Conservation (phyloP, 2,888 invertebrate genomes). For the Plutella xylostella region DNA sequence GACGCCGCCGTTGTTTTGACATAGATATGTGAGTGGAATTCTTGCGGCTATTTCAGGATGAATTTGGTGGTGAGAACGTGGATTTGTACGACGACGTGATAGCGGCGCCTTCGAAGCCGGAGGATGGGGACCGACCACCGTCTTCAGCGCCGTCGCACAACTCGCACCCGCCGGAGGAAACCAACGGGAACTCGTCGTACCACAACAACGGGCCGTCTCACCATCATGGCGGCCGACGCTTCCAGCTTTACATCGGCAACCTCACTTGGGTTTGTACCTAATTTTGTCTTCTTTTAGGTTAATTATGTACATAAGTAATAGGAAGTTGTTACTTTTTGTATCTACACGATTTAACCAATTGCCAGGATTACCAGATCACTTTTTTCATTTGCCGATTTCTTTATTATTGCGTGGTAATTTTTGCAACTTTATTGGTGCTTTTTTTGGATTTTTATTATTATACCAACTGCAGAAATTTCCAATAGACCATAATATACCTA, state of each 20-base stretch:
- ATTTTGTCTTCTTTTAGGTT: constrained; percentile 47
- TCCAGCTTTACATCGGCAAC: constrained; percentile 97
- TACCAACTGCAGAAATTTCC: no score
- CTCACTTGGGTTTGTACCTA: constrained; percentile 91
- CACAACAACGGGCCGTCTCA: constrained; percentile 79
- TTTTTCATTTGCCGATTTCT: no score
- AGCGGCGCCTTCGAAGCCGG: constrained; percentile 78
- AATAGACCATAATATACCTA: no score
- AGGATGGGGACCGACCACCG: constrained; percentile 68
- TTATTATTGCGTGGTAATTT: no score
- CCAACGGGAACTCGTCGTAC: constrained; percentile 76
- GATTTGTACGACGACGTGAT: constrained; percentile 97
- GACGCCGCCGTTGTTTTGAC: neutral
- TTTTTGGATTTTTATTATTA: no score
- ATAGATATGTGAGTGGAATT: neutral
- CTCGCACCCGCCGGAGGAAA: constrained; percentile 72
- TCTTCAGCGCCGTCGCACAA: constrained; percentile 67
- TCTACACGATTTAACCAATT: constrained; percentile 32
- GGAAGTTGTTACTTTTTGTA: constrained; percentile 32
- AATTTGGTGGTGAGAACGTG: constrained; percentile 87
- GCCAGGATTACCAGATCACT: constrained; percentile 15
- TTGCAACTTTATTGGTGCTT: no score
- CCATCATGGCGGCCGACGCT: constrained; percentile 81
- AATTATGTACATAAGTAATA: constrained; percentile 54
- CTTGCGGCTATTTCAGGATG: constrained; percentile 69